These are phyloP conservation scores for Frankliniella intonsa DNA, from an alignment of 2,888 invertebrate genomes.

Conservation along the genomic window DNA sequence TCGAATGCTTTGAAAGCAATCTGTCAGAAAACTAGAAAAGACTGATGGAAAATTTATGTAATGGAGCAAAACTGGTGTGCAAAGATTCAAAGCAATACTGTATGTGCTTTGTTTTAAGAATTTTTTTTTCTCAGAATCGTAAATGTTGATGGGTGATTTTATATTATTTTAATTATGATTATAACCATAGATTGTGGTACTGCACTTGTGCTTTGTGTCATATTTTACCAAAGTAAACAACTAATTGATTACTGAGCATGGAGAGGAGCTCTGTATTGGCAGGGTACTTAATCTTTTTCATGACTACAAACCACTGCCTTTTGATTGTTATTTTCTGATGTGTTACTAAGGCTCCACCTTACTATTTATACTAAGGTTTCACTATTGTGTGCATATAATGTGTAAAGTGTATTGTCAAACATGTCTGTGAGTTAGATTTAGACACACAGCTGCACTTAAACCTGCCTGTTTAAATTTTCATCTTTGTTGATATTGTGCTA, in stretches of 20 bases:
- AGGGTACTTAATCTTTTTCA: background rate
- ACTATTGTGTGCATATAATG: background rate
- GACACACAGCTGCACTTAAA: background rate
- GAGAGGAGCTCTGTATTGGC: background rate
- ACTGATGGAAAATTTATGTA: background rate
- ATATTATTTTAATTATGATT: background rate
- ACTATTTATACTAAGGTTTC: background rate
- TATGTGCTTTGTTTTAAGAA: too few species aligned
- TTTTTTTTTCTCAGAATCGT: too few species aligned
- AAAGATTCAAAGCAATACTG: too few species aligned
- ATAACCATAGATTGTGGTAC: too few species aligned
- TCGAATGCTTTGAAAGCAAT: background rate
- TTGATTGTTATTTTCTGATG: background rate
- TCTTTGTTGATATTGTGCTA: background rate
- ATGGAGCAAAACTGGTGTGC: too few species aligned
- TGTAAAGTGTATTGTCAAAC: background rate
- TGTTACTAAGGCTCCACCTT: background rate
- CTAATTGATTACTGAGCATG: background rate
- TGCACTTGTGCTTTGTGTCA: too few species aligned
- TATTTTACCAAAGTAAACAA: background rate
- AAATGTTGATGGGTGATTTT: background rate
- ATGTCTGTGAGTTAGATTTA: background rate
- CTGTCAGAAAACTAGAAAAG: background rate
- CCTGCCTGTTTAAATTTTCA: background rate
- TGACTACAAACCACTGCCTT: slow-evolving; percentile 4